These are phyloP conservation scores for Neolamprologus fasciatus DNA, from an alignment of 2,113 vertebrate genomes.

Conservation along the genomic window DNA sequence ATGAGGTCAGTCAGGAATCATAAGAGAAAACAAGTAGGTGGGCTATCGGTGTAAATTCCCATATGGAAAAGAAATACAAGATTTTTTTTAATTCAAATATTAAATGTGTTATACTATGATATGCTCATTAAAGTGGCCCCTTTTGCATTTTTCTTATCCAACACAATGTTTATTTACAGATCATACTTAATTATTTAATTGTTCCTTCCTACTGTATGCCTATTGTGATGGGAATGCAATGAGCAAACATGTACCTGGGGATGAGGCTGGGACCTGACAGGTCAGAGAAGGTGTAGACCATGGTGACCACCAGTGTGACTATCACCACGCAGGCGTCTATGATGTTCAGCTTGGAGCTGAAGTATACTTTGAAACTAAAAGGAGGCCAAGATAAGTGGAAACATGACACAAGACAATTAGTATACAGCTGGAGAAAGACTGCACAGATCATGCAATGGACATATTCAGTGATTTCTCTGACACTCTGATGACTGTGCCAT, in stretches of 20 bases:
- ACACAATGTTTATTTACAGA: not conserved
- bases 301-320: conserved; percentile 75
- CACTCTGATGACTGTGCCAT: not conserved
- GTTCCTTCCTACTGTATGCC: not conserved
- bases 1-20: not conserved
- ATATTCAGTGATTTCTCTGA: not conserved
- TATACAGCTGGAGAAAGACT: not conserved
- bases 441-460: not conserved
- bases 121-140: not conserved
- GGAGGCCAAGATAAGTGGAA: not conserved
- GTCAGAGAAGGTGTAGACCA: conserved; percentile 73
- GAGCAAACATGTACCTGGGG: conserved; percentile 73
- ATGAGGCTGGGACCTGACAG: conserved; percentile 63
- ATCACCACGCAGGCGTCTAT: conserved; percentile 78
- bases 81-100: not conserved
- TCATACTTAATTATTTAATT: not conserved
- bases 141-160: not conserved
- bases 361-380: conserved; percentile 81
- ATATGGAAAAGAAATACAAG: not conserved
- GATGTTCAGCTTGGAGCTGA: conserved; percentile 79
- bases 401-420: not conserved
- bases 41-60: accelerated
- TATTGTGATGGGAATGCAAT: not conserved
- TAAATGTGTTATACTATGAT: not conserved
- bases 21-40: not conserved